Base-by-base conservation (phyloP, 2,888 invertebrate species). In the Meliscaeva auricollis region DNA sequence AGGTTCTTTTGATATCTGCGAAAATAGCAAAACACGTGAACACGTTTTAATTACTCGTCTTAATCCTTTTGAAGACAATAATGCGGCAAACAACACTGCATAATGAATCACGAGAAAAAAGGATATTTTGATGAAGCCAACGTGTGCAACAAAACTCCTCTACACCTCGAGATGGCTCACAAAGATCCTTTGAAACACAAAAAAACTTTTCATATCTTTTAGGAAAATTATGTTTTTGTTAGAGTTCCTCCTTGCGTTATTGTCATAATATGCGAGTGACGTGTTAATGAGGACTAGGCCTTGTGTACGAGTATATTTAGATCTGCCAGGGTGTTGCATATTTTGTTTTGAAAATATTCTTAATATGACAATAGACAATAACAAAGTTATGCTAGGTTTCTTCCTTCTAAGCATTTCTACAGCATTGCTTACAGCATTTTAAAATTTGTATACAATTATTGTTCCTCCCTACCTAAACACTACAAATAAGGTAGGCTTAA, bases 1-100 rank as follows among this genome's bases (percentile, higher is more conserved):
- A 38, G 35, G 8, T 73, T 77, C 81, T 81, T 77, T 81, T 72
- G 69, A 85, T 80, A 64, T 85, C 73, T 77, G n/a, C 41, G 56
- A 74, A 77, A 50, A 46, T 3, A 64, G 38, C 17, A 73, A 73
- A 77, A 76, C 73, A 77, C 76, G 52, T 69, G 81, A 81, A 64
- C 77, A 77, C 73, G 44, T 85, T 85, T 85, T 85, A 85, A 85
- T 85, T 85, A 85, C 85, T 85, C 81, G 76, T 85, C 85, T 85
- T 81, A 85, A 85, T 81, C 68, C 81, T 85, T 85, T 85, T 81
- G 76, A 77, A 68, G 69, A 85, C 76, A 85, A 85, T 81, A 85
- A 85, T 85, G 81, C 81, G 76, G 76, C 76, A 81, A 81, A 85
- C 80, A 84, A 62, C 66, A 72, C 84, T 80, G 75, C 80, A 84